Evolutionary conservation across 2,797 vertebrate genomes (phyloP).

Genomic region (Morelia viridis): DNA sequence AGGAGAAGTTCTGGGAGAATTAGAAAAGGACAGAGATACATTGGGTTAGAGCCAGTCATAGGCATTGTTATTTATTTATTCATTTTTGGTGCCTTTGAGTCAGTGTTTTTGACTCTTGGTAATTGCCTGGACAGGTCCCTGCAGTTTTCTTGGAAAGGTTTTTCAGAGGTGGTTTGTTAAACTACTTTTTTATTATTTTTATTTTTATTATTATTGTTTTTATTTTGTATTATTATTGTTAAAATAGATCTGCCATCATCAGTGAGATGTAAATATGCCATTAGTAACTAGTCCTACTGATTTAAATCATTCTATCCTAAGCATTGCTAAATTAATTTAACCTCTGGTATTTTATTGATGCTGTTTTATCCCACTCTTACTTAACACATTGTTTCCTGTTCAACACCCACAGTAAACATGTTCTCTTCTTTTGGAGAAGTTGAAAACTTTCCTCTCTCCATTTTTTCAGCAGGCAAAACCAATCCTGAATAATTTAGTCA

Average conservation of each 20-base stretch:
- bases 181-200: background rate
- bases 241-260: background rate
- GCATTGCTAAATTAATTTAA: background rate
- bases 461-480: rapidly evolving
- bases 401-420: background rate
- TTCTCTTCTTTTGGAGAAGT: background rate
- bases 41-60: background rate
- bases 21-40: background rate
- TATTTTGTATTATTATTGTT: background rate
- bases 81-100: background rate
- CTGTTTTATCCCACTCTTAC: background rate
- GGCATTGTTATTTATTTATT: background rate
- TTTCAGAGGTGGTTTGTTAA: background rate
- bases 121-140: too few species aligned
- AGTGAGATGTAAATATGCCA: background rate
- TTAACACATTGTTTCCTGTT: background rate
- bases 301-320: background rate
- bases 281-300: background rate
- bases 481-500: background rate
- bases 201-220: background rate
- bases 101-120: background rate
- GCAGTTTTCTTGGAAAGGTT: background rate
- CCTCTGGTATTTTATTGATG: background rate
- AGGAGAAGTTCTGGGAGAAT: background rate
- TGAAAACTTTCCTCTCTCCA: background rate